Evolutionary conservation across 2,888 invertebrate genomes (phyloP).

Genomic region (Phasia obesa): DNA sequence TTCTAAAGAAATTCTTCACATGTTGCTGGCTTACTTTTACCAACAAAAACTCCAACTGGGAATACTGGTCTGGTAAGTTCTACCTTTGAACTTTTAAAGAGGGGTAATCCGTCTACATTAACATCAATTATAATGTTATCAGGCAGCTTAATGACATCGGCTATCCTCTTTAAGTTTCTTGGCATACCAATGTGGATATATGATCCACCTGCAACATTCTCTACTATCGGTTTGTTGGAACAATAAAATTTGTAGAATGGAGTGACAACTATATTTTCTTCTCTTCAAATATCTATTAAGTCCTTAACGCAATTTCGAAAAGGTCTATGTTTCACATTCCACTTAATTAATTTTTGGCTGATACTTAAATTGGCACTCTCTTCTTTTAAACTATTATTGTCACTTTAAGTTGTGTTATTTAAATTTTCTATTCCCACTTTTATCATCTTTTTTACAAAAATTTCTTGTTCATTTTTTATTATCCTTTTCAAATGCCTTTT

Average conservation of each 20-base stretch:
- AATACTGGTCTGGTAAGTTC: slow-evolving; percentile 38
- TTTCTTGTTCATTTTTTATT: no score
- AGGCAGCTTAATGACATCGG: slow-evolving; percentile 41
- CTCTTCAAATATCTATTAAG: slow-evolving; percentile 29
- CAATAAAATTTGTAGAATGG: slow-evolving; percentile 49
- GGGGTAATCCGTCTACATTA: slow-evolving; percentile 29
- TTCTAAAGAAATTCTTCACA: slow-evolving; percentile 41
- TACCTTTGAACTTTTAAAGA: slow-evolving; percentile 24
- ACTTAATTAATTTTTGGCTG: no score
- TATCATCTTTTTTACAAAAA: no score
- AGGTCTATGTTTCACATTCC: no score
- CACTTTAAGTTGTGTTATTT: no score
- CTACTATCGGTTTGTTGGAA: slow-evolving; percentile 26
- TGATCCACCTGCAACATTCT: slow-evolving; percentile 33
- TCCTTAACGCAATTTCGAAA: slow-evolving; percentile 43
- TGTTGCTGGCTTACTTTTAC: slow-evolving; percentile 36
- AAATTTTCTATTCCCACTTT: no score
- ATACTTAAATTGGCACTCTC: no score
- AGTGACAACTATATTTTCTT: slow-evolving; percentile 50
- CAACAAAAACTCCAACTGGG: slow-evolving; percentile 47
- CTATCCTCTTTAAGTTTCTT: slow-evolving; percentile 32
- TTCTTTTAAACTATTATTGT: no score
- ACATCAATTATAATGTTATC: slow-evolving; percentile 34
- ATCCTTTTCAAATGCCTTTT: no score
- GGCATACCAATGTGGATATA: slow-evolving; percentile 45